Conservation (phyloP, 1,140 invertebrate genomes). For the Drosophila athabasca region DNA sequence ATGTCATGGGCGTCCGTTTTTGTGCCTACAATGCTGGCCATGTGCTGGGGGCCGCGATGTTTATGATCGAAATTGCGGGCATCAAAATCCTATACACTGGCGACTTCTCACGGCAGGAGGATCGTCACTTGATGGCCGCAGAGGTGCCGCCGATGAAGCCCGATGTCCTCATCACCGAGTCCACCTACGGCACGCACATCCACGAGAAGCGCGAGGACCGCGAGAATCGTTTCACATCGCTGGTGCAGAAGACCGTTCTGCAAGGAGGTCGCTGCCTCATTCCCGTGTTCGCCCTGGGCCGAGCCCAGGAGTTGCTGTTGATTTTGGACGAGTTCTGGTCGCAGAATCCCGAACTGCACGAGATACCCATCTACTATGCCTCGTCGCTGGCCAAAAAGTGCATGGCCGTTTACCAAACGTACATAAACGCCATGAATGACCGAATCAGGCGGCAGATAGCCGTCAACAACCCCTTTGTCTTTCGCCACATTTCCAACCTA, state of each 20-base stretch:
- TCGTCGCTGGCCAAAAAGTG: slow-evolving; percentile 99
- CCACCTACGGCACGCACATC: slow-evolving; percentile 99
- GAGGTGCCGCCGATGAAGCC: slow-evolving; percentile 98
- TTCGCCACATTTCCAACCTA: slow-evolving; percentile 99
- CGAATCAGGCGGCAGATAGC: slow-evolving; percentile 97
- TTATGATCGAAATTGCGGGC: slow-evolving; percentile 99
- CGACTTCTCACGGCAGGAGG: slow-evolving; percentile 99
- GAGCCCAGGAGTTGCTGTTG: slow-evolving; percentile 97
- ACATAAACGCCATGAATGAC: slow-evolving; percentile 99
- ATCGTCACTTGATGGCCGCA: slow-evolving; percentile 99
- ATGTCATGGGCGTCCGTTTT: slow-evolving; percentile 97
- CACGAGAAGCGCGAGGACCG: slow-evolving; percentile 99
- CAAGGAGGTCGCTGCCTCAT: slow-evolving; percentile 98
- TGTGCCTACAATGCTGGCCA: slow-evolving; percentile 99
- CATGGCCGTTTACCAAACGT: slow-evolving; percentile 99
- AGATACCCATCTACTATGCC: slow-evolving; percentile 99
- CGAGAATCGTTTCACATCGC: slow-evolving; percentile 96
- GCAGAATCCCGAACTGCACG: slow-evolving; percentile 98
- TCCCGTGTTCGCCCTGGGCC: slow-evolving; percentile 98
- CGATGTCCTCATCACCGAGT: slow-evolving; percentile 99
- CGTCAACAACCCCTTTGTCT: slow-evolving; percentile 99
- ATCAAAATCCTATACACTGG: slow-evolving; percentile 98
- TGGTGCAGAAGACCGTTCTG: slow-evolving; percentile 98
- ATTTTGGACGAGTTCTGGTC: slow-evolving; percentile 99
- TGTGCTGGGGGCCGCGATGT: slow-evolving; percentile 99